Evolutionary conservation across 2,113 vertebrate species (phyloP), one percentile per base, ranked within the genome.

Genomic region (Scopus umbretta): DNA sequence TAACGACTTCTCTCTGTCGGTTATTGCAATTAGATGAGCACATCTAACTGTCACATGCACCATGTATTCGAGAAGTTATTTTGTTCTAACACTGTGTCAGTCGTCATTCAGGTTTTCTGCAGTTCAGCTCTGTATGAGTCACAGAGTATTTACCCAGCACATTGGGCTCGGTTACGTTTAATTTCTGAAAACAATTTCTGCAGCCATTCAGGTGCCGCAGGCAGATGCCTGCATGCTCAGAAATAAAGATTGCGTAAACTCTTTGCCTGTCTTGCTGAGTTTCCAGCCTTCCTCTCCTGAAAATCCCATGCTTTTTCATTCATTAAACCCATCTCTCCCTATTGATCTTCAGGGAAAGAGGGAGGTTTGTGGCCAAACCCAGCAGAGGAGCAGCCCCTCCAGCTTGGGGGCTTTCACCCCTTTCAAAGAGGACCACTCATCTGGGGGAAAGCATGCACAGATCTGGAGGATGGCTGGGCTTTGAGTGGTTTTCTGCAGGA

Each of bases 11-110:
- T 32, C 49, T 62, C 62, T 56, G 89, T 80, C 0, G 0, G 26
- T 94, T 95, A 89, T 29, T 70, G 81, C 81, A 93, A 92, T 95
- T 94, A 92, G 95, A 90, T 83, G 89, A 96, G 89, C 67, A 91
- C 89, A 90, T 63, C 87, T 84, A 79, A 34, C 62, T 94, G 94
- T 90, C 91, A 90, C 58, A 91, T 36, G 67, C 67, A 52, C 90
- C 87, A 83, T 82, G n/a, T 87, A 5, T 42, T 85, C 43, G 78
- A 87, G 87, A 67, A 78, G 78, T 93, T 90, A 85, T 83, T 96
- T 91, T 68, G 76, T 73, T 71, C 71, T 40, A 52, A 25, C 38
- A 12, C 17, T 6, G 92, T 1, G 3, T 73, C 74, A 85, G 74
- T 49, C 10, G 2, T 72, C 0, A 1, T 36, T 74, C 10, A 13